These are phyloP conservation scores for Esox masquinongy DNA, from an alignment of 2,797 vertebrate species.

Conservation along the genomic window DNA sequence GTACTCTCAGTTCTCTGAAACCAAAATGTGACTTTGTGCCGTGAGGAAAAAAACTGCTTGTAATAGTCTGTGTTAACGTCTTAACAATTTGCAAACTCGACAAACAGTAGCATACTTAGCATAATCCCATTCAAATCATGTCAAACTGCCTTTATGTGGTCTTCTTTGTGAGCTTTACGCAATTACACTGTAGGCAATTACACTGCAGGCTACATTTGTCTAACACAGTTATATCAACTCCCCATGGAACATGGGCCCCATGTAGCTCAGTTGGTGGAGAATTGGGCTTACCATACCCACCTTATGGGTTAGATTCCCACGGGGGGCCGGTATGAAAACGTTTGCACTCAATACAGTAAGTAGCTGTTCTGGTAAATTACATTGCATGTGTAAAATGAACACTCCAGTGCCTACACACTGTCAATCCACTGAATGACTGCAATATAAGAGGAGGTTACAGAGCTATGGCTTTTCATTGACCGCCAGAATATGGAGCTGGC, in stretches of 20 bases:
- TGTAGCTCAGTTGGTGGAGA: too few relatives aligned
- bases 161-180: neutral
- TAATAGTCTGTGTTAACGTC: neutral
- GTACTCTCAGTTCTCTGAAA: too few relatives aligned
- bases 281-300: too few relatives aligned
- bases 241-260: neutral
- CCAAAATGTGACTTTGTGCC: too few relatives aligned
- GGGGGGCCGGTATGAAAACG: too few relatives aligned
- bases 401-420: neutral
- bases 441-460: neutral
- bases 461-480: too few relatives aligned
- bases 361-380: too few relatives aligned
- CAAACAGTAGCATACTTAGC: neutral
- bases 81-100: neutral
- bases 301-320: too few relatives aligned
- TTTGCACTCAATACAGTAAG: too few relatives aligned
- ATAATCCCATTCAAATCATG: neutral
- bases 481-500: too few relatives aligned
- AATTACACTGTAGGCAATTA: neutral
- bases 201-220: neutral
- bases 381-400: too few relatives aligned
- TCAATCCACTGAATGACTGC: neutral
- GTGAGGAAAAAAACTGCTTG: neutral
- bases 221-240: neutral
- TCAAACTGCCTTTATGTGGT: neutral